Base-by-base conservation (phyloP, 2,113 vertebrate genomes). In the Psophia crepitans region DNA sequence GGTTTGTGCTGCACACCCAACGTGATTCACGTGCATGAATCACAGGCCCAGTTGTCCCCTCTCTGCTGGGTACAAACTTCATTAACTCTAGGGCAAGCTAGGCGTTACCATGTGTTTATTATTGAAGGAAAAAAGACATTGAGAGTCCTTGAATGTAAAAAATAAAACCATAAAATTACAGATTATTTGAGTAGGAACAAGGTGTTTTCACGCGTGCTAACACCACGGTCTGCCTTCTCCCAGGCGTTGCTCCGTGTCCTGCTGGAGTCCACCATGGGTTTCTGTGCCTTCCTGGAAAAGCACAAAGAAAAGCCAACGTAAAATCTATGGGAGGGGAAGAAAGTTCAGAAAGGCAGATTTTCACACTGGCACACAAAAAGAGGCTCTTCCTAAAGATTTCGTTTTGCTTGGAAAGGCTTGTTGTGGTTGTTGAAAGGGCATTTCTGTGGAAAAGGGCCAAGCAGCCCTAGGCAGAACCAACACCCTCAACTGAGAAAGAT, bases 401-500 rank as follows among this genome's bases (percentile, higher is more conserved):
- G 0, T 94, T 95, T 95, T 92, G 21, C 76, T 95, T 91, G 74
- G 81, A 85, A 76, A 91, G 63, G 17, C 53, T 90, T 35, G 12
- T 69, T 48, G 57, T 89, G 41, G 77, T 84, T 87, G 81, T 64
- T 87, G 81, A 94, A 96, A 93, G 91, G 94, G 84, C 84, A 89
- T 75, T 96, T 95, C 39, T 48, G 53, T 94, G 91, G 89, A 93
- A 93, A 68, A 79, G 28, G 65, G 91, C 94, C 93, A 93, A 80
- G 81, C 74, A 94, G 94, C 96, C 77, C 53, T 35, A 93, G 84
- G 94, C 91, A 87, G 75, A 94, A 87, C 70, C 93, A 96, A 94
- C 89, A 96, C 89, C 96, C 93, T 96, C 81, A 95, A 91, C 16
- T 93, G 84, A 96, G 92, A 92, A 73, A 93, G 65, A 69, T 68